Evolutionary conservation across 2,113 vertebrate species (phyloP).

Genomic region (Petroica traversi): DNA sequence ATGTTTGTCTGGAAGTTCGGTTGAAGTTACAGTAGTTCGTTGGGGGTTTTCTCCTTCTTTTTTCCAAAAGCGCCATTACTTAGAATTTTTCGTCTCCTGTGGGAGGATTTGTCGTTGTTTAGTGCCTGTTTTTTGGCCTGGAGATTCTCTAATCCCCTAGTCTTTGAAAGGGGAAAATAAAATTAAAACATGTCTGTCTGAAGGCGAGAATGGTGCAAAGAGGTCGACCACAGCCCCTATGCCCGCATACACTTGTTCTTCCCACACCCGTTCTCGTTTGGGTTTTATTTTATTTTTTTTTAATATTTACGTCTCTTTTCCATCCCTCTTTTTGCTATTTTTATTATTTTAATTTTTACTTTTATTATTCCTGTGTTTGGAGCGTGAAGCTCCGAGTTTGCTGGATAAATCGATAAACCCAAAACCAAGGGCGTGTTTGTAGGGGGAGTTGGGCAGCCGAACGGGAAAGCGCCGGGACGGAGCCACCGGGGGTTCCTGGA

Average conservation of each 20-base stretch:
- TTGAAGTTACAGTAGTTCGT: neutral
- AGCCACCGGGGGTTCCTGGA: neutral
- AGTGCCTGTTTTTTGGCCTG: neutral
- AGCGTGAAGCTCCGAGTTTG: neutral
- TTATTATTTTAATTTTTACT: neutral
- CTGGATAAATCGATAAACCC: neutral
- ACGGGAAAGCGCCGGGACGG: neutral
- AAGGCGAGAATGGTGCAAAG: neutral
- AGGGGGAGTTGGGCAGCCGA: neutral
- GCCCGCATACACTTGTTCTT: neutral
- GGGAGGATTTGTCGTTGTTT: neutral
- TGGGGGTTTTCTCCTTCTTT: accelerated
- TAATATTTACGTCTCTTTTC: too few species aligned
- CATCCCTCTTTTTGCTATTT: neutral
- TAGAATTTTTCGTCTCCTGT: neutral
- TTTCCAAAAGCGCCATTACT: neutral
- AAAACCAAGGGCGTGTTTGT: neutral
- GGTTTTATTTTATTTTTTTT: neutral
- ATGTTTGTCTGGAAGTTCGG: neutral
- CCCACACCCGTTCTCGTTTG: neutral
- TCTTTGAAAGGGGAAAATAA: neutral
- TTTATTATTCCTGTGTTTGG: neutral
- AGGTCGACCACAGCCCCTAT: neutral
- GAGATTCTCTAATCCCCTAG: neutral
- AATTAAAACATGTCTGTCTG: neutral